phyloP scores from a whole-genome alignment of 2,113 vertebrate genomes.

The Corapipo altera region DNA sequence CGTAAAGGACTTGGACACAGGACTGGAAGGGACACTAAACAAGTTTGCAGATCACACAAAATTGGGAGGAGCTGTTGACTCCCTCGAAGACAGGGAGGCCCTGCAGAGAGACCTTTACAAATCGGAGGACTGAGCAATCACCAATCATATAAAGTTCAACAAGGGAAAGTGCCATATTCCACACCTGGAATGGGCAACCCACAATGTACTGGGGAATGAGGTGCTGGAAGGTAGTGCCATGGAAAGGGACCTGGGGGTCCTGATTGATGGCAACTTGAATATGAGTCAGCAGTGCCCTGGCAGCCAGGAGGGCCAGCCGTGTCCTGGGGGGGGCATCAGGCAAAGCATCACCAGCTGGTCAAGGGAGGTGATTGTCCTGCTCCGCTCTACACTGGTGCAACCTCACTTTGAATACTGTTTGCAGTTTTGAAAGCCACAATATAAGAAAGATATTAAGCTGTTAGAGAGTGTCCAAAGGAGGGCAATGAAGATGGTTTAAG shows the following conservation, averaged over 20 bases:
- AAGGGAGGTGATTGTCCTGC: background rate
- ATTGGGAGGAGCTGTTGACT: background rate
- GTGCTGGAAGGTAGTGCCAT: background rate
- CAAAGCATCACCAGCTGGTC: background rate
- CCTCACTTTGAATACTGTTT: background rate
- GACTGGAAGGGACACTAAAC: background rate
- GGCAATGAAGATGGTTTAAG: background rate
- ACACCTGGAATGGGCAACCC: background rate
- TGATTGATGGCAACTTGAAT: background rate
- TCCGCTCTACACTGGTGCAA: background rate
- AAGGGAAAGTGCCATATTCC: background rate
- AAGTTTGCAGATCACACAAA: background rate
- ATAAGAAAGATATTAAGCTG: background rate
- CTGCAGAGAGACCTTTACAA: background rate
- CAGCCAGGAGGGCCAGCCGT: background rate
- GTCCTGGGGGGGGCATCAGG: background rate
- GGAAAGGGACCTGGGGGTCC: background rate
- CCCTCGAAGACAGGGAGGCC: background rate
- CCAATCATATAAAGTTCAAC: background rate
- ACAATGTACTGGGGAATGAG: background rate
- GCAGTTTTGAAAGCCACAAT: background rate
- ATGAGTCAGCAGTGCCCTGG: background rate
- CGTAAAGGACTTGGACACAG: background rate
- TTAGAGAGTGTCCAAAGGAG: background rate
- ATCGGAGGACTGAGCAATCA: background rate